Percentiles rank a stretch among this genome's conserved stretches.
Evolutionary conservation across 1,140 invertebrate species (phyloP).

Genomic region (Centruroides vittatus): DNA sequence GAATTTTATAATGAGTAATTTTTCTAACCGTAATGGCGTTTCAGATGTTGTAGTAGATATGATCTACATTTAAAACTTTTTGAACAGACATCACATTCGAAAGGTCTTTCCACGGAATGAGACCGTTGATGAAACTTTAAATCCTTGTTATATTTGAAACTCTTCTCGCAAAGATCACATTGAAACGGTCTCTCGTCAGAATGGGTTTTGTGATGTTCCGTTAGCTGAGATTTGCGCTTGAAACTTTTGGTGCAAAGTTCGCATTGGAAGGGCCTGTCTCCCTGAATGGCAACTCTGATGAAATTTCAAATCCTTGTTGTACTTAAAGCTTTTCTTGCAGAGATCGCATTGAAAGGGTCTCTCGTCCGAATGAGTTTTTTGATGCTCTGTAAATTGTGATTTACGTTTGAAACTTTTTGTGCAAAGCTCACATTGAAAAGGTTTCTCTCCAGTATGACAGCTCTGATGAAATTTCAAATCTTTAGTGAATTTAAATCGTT

Average conservation of each 20-base stretch:
- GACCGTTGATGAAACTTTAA: constrained; percentile 77
- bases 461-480: constrained; percentile 94
- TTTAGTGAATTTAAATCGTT: constrained; percentile 33
- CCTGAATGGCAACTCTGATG: not conserved
- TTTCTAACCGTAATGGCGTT: too few species aligned
- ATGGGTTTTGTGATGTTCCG: constrained; percentile 23
- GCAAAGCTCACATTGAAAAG: constrained; percentile 47
- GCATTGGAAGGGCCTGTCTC: constrained; percentile 52
- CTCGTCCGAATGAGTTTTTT: not conserved
- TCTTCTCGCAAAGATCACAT: constrained; percentile 52
- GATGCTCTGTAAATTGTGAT: not conserved
- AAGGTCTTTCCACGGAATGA: constrained; percentile 31
- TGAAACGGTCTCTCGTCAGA: constrained; percentile 24
- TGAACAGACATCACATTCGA: not conserved
- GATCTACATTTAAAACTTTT: not conserved
- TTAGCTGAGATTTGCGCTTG: constrained; percentile 50
- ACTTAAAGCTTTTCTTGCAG: not conserved
- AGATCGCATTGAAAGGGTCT: constrained; percentile 2
- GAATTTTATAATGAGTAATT: too few species aligned
- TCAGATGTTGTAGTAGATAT: too few species aligned
- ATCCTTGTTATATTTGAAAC: constrained; percentile 83
- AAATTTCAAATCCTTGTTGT: not conserved
- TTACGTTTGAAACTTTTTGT: not conserved
- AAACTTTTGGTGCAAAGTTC: constrained; percentile 44
- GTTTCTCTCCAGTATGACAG: constrained; percentile 95